Percentiles rank a stretch among this genome's conserved stretches.
Conservation (phyloP, 2,888 invertebrate genomes). For the Crossocerus cetratus region DNA sequence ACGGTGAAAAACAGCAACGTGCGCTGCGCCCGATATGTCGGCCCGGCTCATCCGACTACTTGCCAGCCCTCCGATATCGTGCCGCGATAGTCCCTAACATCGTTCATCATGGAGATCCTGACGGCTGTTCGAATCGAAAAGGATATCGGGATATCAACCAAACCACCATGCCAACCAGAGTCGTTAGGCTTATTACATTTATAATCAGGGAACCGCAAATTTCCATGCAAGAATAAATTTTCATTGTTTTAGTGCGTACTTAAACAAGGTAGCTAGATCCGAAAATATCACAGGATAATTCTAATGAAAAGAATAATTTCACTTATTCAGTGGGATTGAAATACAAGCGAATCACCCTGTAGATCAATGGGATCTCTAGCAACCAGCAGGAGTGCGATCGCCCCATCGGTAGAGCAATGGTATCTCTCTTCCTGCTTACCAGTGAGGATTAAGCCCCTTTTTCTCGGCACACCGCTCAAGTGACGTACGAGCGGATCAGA, state of each 20-base stretch:
- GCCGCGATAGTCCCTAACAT: slow-evolving; percentile 6
- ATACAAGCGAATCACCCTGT: no score
- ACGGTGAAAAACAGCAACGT: slow-evolving; percentile 5
- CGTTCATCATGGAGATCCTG: slow-evolving; percentile 14
- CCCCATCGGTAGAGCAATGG: background rate
- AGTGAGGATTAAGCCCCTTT: slow-evolving; percentile 35
- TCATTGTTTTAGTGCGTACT: no score
- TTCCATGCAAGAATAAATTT: no score
- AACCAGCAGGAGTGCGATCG: no score
- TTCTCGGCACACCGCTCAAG: slow-evolving; percentile 18
- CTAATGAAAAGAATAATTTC: no score
- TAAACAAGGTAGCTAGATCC: background rate
- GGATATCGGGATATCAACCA: no score
- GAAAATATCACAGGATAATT: background rate
- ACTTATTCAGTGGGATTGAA: no score
- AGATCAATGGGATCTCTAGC: no score
- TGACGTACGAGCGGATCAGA: slow-evolving; percentile 37
- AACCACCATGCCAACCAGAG: no score
- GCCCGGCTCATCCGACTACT: slow-evolving; percentile 12
- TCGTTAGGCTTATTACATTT: no score
- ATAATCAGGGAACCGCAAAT: no score
- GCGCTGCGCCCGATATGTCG: slow-evolving; percentile 22
- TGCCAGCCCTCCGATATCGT: slow-evolving; percentile 9
- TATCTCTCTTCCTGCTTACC: slow-evolving; percentile 18
- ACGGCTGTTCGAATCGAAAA: no score